phyloP scores from a whole-genome alignment of 2,113 vertebrate species.

The Glaucomys volans region DNA sequence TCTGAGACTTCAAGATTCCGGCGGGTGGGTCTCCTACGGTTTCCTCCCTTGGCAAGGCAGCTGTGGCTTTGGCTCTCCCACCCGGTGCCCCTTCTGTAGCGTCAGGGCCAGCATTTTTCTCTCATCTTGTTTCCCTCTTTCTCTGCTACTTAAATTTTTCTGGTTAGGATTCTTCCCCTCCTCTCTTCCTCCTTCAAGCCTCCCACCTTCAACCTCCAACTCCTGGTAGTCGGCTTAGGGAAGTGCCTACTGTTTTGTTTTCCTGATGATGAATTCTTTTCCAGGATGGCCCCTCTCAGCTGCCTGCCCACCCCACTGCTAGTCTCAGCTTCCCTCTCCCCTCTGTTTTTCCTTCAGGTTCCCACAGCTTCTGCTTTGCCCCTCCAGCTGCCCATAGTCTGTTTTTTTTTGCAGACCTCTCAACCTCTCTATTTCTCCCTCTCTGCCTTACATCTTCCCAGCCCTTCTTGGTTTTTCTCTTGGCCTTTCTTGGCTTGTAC shows the following conservation, averaged over 20 bases:
- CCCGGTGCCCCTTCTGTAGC: conserved; percentile 69
- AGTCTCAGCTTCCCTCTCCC: neutral
- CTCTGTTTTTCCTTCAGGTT: neutral
- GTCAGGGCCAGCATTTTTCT: conserved; percentile 66
- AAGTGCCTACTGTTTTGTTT: neutral
- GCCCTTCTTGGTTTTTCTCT: conserved; percentile 21
- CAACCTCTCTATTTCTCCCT: neutral
- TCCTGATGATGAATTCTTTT: neutral
- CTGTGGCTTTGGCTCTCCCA: conserved; percentile 72
- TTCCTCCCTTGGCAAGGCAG: conserved; percentile 74
- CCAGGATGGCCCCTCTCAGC: neutral
- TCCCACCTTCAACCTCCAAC: conserved; percentile 31
- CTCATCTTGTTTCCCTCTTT: conserved; percentile 58
- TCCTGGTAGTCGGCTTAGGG: conserved; percentile 49
- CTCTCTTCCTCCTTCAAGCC: conserved; percentile 58
- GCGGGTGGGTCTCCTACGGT: conserved; percentile 67
- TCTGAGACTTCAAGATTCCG: conserved; percentile 72
- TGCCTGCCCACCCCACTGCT: neutral
- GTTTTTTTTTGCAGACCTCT: neutral
- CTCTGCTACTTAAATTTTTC: conserved; percentile 63
- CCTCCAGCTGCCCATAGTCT: neutral
- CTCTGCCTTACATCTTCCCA: conserved; percentile 48
- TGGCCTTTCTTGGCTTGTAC: conserved; percentile 53
- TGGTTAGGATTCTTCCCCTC: conserved; percentile 40
- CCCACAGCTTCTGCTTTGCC: neutral